phyloP scores from a whole-genome alignment of 1,140 invertebrate genomes.

The Zaprionus tsacasi region DNA sequence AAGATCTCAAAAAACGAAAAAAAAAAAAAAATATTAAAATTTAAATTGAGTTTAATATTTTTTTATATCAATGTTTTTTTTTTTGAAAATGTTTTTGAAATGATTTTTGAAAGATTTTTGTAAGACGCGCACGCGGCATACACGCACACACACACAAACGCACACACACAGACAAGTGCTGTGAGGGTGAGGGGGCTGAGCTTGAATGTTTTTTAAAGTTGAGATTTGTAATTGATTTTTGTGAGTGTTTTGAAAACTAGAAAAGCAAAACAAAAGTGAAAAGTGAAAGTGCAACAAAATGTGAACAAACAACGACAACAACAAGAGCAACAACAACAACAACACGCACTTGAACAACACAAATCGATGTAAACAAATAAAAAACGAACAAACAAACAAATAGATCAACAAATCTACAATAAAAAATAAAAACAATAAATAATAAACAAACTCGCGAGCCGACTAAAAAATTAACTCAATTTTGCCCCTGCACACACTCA shows the following conservation, averaged over 20 bases:
- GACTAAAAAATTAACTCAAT: conserved; percentile 52
- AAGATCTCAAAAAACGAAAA: conserved; percentile 18
- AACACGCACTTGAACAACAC: conserved; percentile 3
- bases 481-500: conserved; percentile 9
- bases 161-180: conserved; percentile 26
- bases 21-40: conserved; percentile 4
- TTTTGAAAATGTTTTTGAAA: conserved; percentile 15
- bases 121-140: conserved; percentile 24
- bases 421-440: background rate
- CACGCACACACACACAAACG: conserved; percentile 15
- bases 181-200: conserved; percentile 6
- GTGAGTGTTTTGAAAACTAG: conserved; percentile 25
- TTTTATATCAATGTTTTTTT: background rate
- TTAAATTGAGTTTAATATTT: background rate
- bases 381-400: conserved; percentile 11
- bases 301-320: conserved; percentile 35
- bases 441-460: conserved; percentile 28
- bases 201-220: conserved; percentile 20
- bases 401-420: background rate
- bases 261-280: conserved; percentile 58
- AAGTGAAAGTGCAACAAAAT: conserved; percentile 76
- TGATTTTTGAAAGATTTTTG: conserved; percentile 20
- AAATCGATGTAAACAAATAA: conserved; percentile 20
- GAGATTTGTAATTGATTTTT: conserved; percentile 54
- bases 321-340: conserved; percentile 22